Conservation (phyloP, 92 coral and sea anemone genomes). For the Blastomussa wellsi region DNA sequence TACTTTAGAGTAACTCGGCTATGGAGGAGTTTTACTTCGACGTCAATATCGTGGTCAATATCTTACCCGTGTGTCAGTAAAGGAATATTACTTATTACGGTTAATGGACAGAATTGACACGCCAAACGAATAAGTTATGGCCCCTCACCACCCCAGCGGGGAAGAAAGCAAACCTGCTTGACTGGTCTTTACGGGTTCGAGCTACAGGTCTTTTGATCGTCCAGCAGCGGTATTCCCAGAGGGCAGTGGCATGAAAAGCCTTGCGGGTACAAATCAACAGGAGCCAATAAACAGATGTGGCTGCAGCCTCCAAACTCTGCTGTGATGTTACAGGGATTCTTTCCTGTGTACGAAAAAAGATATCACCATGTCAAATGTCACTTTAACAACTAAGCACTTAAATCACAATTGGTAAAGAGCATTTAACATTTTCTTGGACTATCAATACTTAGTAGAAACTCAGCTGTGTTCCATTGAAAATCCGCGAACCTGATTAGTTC, state of each 20-base stretch:
- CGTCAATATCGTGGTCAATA: too few species aligned
- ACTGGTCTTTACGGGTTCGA: background rate
- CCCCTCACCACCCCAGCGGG: background rate
- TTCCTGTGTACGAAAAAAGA: slow-evolving; percentile 29
- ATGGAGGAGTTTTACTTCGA: background rate
- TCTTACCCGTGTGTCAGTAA: background rate
- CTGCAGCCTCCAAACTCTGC: slow-evolving; percentile 71
- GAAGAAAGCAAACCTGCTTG: background rate
- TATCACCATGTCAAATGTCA: background rate
- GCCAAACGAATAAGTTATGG: background rate
- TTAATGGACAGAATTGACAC: background rate
- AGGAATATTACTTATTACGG: background rate
- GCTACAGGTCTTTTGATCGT: slow-evolving; percentile 76
- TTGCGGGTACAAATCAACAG: slow-evolving; percentile 39
- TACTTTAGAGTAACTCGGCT: background rate
- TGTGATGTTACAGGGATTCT: slow-evolving; percentile 54
- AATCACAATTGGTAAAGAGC: too few species aligned
- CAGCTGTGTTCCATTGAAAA: too few species aligned
- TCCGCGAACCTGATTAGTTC: too few species aligned
- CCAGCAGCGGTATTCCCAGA: slow-evolving; percentile 48
- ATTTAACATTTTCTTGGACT: too few species aligned
- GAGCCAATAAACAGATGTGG: slow-evolving; percentile 87
- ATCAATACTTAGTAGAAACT: too few species aligned
- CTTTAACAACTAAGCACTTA: too few species aligned
- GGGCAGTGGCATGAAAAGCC: slow-evolving; percentile 81